Evolutionary conservation across 1,140 invertebrate species (phyloP).

Genomic region (Lucilia sericata): DNA sequence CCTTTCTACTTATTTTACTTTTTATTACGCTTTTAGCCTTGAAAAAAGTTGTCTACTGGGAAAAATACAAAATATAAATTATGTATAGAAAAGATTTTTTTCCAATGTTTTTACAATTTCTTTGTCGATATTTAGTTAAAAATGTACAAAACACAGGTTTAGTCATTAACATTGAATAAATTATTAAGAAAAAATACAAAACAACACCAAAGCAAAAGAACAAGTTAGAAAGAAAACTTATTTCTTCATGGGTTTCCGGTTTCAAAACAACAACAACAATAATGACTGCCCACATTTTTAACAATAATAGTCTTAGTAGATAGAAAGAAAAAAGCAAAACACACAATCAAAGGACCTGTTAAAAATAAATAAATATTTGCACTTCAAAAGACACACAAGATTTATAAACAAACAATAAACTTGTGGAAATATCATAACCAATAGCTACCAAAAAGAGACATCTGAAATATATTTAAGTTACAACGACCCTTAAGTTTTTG

Average conservation of each 20-base stretch:
- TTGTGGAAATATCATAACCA: background rate
- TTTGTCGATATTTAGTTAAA: background rate
- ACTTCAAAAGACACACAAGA: background rate
- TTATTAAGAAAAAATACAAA: background rate
- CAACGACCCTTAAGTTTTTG: background rate
- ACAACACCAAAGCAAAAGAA: background rate
- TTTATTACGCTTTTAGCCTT: too few species aligned
- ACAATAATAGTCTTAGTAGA: background rate
- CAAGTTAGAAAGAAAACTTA: background rate
- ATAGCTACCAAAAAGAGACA: background rate
- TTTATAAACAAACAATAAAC: background rate
- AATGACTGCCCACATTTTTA: background rate
- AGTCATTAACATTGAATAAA: background rate
- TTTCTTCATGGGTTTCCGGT: background rate
- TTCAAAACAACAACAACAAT: background rate
- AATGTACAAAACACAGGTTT: background rate
- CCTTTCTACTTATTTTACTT: too few species aligned
- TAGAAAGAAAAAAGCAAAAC: background rate
- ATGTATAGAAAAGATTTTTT: background rate
- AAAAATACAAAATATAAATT: background rate
- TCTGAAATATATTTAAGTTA: background rate
- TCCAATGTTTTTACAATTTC: background rate
- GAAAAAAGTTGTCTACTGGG: background rate
- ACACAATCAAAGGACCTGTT: slow-evolving; percentile 3
- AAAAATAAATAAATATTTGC: slow-evolving; percentile 18